Conservation (phyloP, 2,888 invertebrate species). For the Hartigia nigra region DNA sequence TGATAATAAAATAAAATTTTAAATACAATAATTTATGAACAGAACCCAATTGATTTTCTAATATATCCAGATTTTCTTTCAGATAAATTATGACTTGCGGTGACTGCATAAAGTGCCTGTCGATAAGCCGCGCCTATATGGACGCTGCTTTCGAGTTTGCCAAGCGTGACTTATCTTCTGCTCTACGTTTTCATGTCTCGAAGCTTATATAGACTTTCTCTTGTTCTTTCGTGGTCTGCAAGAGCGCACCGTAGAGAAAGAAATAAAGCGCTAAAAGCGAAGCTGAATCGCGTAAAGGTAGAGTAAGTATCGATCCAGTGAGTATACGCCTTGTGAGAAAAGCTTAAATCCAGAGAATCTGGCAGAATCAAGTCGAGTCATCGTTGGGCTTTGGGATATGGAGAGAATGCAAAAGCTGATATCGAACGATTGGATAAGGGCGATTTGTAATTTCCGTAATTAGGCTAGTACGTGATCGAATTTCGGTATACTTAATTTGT, state of each 20-base stretch:
- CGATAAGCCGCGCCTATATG: neutral
- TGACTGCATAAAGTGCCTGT: neutral
- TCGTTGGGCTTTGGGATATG: neutral
- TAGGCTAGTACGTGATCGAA: constrained; percentile 38
- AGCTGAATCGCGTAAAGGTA: neutral
- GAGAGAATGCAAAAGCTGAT: neutral
- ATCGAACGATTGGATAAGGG: constrained; percentile 1
- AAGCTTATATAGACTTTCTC: neutral
- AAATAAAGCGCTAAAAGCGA: neutral
- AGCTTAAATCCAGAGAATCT: neutral
- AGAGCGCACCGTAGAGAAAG: neutral
- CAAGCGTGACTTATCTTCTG: neutral
- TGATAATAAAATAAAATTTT: neutral
- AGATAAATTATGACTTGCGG: neutral
- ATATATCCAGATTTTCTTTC: neutral
- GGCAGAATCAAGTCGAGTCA: neutral
- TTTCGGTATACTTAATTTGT: constrained; percentile 32
- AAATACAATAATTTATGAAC: neutral
- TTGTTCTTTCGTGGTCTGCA: neutral
- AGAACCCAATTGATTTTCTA: neutral
- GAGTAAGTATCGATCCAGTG: neutral
- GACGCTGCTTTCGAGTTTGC: neutral
- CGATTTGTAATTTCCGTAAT: constrained; percentile 40
- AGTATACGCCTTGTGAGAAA: neutral
- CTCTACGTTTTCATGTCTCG: neutral